Conservation (phyloP, 2,113 vertebrate genomes). For the Elaphurus davidianus region DNA sequence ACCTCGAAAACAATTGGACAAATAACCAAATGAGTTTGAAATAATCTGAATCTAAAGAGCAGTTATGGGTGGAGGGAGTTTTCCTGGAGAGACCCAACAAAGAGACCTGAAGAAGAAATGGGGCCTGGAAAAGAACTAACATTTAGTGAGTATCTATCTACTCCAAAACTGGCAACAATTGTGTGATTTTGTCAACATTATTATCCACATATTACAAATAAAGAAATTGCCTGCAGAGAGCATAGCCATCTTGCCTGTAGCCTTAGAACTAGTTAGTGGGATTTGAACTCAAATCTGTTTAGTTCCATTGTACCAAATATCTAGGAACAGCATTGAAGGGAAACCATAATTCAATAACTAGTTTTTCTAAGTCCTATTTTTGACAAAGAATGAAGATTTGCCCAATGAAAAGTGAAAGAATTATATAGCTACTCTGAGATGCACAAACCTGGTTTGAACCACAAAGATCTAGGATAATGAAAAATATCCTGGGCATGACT, state of each 20-base stretch:
- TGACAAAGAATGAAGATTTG: background rate
- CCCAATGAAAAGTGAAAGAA: background rate
- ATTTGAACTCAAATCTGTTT: background rate
- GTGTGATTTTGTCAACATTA: background rate
- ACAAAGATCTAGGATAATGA: background rate
- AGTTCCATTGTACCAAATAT: background rate
- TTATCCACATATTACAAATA: background rate
- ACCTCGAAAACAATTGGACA: background rate
- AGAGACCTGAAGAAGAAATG: background rate
- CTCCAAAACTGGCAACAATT: background rate
- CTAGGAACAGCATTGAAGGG: background rate
- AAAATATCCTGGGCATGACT: background rate
- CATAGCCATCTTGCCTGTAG: background rate
- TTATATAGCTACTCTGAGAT: background rate
- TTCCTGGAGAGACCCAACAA: background rate
- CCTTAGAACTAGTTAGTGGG: background rate
- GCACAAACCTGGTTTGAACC: background rate
- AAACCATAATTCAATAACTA: background rate
- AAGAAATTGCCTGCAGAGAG: background rate
- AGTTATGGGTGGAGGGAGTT: background rate
- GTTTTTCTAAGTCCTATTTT: background rate
- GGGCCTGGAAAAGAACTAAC: rapidly evolving
- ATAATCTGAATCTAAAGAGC: background rate
- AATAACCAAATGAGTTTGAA: background rate
- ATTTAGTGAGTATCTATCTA: background rate